Evolutionary conservation across 2,113 vertebrate genomes (phyloP).

Genomic region (Cyphomyrus plagiostoma): DNA sequence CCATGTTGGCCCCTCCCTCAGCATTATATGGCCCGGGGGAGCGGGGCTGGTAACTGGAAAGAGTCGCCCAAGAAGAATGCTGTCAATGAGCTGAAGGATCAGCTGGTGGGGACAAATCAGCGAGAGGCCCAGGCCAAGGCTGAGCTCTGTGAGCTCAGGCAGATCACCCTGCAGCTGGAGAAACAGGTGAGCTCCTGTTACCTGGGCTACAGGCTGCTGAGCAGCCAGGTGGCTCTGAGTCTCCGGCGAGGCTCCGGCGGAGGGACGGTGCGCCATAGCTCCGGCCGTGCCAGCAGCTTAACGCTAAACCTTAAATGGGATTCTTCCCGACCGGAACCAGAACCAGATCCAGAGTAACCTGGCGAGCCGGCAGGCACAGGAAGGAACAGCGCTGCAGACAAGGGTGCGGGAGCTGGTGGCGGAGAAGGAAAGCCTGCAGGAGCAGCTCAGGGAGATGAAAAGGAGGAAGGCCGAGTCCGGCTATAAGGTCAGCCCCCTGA

Average conservation of each 20-base stretch:
- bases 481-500: slow-evolving; percentile 49
- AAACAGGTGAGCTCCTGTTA: slow-evolving; percentile 66
- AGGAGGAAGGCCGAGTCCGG: slow-evolving; percentile 78
- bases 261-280: not conserved
- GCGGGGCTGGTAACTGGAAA: slow-evolving; percentile 78
- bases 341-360: slow-evolving; percentile 79
- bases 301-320: not conserved
- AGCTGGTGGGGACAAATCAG: slow-evolving; percentile 76
- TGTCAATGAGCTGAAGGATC: slow-evolving; percentile 80
- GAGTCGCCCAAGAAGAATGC: slow-evolving; percentile 83
- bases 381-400: slow-evolving; percentile 73
- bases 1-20: slow-evolving; percentile 32
- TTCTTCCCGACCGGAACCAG: slow-evolving; percentile 41
- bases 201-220: not conserved
- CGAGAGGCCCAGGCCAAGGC: slow-evolving; percentile 83
- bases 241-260: not conserved
- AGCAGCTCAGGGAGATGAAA: slow-evolving; percentile 81
- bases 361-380: slow-evolving; percentile 73
- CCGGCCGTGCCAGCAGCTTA: not conserved
- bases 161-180: slow-evolving; percentile 77
- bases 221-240: not conserved
- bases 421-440: slow-evolving; percentile 82
- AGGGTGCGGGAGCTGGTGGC: slow-evolving; percentile 71
- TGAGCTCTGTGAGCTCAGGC: slow-evolving; percentile 76
- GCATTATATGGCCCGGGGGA: slow-evolving; percentile 69